These are phyloP conservation scores for Xiphophorus couchianus DNA, from an alignment of 2,113 vertebrate genomes.

Conservation along the genomic window DNA sequence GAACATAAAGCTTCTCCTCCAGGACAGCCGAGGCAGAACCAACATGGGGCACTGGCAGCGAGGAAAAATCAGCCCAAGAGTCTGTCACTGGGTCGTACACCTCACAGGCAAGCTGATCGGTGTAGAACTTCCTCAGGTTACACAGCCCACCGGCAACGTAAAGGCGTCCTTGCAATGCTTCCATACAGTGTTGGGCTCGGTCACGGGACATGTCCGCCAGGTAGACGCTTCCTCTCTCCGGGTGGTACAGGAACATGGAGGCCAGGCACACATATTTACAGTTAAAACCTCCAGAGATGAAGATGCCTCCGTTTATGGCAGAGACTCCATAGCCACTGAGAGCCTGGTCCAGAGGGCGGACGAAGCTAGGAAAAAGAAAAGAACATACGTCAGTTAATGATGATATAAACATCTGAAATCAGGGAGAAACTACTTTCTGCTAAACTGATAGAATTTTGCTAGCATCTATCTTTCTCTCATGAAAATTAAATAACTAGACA, in stretches of 20 bases:
- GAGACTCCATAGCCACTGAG: slow-evolving; percentile 74
- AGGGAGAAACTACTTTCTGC: too few species aligned
- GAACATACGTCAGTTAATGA: too few species aligned
- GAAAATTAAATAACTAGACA: too few species aligned
- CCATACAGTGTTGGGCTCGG: slow-evolving; percentile 81
- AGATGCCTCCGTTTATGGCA: slow-evolving; percentile 61
- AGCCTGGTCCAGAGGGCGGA: slow-evolving; percentile 67
- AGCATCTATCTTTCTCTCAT: too few species aligned
- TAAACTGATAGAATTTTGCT: too few species aligned
- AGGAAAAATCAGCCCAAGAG: slow-evolving; percentile 61
- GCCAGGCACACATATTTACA: slow-evolving; percentile 73
- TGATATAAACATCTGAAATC: too few species aligned
- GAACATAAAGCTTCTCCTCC: slow-evolving; percentile 76
- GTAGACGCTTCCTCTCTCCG: slow-evolving; percentile 66
- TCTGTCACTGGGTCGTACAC: slow-evolving; percentile 64
- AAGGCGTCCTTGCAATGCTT: slow-evolving; percentile 62
- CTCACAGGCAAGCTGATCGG: slow-evolving; percentile 75
- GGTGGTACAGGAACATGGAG: slow-evolving; percentile 76
- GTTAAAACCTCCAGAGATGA: slow-evolving; percentile 81
- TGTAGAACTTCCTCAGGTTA: slow-evolving; percentile 75
- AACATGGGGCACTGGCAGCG: slow-evolving; percentile 73
- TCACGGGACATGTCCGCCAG: slow-evolving; percentile 73
- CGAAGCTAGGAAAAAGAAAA: slow-evolving; percentile 55
- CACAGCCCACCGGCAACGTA: slow-evolving; percentile 76
- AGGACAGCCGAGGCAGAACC: slow-evolving; percentile 75